Evolutionary conservation across 23 tunicate species (phyloP), one percentile per base, ranked within the genome.

Genomic region (Phallusia fumigata): DNA sequence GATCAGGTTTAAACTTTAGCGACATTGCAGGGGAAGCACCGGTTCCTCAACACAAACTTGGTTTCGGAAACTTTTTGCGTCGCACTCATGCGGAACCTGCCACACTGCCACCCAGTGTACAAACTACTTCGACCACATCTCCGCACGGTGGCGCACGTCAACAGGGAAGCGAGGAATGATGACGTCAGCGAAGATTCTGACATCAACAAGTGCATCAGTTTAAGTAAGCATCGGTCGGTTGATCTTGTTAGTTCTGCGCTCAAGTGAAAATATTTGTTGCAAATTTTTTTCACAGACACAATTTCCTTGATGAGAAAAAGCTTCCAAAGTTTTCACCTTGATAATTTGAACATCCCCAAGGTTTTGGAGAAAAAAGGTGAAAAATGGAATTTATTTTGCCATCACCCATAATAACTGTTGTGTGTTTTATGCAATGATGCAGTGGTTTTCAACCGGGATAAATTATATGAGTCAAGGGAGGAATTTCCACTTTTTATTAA

Each of bases 111-210:
- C 69, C 69, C 69, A 58, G 69, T 58, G 69, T 58, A 58, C 69
- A 58, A 58, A 58, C 16, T 58, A 58, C 28, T 58, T 1, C 69
- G 69, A 58, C 69, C 69, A 21, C 69, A 58, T 58, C 69, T 58
- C 69, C 69, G 69, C 69, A 58, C 69, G 69, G 69, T 58, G 69
- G 69, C 69, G 69, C 69, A 58, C 69, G 69, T 58, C 69, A 58
- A 58, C 69, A 11, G 69, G 69, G 69, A 58, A 24, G 69, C 69
- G 16, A 58, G 69, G 13, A 24, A 13, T 58, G 69, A 58, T 58
- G 26, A 24, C 28, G 26, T 58, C 28, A 58, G 69, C 28, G 69
- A 58, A 24, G 69, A 58, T 58, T 58, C 28, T 13, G 69, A 58
- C 69, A 16, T 58, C 69, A 58, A 58, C 69, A 58, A 58, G 28